Percentiles rank a stretch among this genome's conserved stretches.
Conservation (phyloP, 37 sponge, comb jelly and placozoan genomes). For the Halisarca cf. caerulea region DNA sequence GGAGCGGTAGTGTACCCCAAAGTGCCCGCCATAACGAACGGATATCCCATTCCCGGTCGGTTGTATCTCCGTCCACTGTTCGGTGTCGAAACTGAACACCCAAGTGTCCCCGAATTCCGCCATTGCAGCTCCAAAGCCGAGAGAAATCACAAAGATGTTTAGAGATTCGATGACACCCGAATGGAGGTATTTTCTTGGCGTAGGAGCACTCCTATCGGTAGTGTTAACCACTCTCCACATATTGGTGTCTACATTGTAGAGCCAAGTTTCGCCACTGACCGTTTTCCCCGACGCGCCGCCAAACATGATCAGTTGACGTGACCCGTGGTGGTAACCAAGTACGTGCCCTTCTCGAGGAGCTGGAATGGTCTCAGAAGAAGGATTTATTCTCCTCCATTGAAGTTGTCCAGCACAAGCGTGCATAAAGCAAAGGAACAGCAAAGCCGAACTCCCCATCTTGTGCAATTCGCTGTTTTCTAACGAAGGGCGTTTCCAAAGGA, state of each 20-base stretch:
- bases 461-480: no score
- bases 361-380: background rate
- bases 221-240: constrained; percentile 14
- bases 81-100: constrained; percentile 23
- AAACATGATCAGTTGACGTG: constrained; percentile 28
- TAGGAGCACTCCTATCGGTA: background rate
- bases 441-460: constrained; percentile 1
- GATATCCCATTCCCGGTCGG: constrained; percentile 12
- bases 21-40: constrained; percentile 52
- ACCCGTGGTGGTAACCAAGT: constrained; percentile 13
- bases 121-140: background rate
- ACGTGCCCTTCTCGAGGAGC: background rate
- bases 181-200: background rate
- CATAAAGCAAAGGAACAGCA: background rate
- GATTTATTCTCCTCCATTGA: background rate
- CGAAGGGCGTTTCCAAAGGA: no score
- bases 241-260: background rate
- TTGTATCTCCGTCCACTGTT: constrained; percentile 15
- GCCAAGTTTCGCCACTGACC: constrained; percentile 28
- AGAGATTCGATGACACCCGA: constrained; percentile 29
- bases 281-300: background rate
- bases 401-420: background rate
- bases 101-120: constrained; percentile 46
- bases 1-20: constrained; percentile 11
- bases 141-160: constrained; percentile 55